phyloP scores from a whole-genome alignment of 1,140 invertebrate species.

The Copidosoma floridanum region DNA sequence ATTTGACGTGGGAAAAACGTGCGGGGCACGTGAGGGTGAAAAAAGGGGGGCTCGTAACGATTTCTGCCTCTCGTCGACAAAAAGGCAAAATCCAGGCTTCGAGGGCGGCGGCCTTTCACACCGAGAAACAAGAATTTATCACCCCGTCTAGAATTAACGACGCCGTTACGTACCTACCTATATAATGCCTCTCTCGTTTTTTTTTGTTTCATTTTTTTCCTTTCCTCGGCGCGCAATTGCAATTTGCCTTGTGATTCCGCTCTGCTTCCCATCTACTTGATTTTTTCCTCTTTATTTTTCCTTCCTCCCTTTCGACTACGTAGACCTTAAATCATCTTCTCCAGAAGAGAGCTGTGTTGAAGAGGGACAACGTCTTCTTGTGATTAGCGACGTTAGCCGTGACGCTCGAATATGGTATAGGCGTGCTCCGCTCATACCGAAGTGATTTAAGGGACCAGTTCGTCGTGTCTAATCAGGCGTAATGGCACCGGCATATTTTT shows the following conservation, averaged over 20 bases:
- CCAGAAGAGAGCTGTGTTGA: neutral
- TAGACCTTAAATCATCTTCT: constrained; percentile 3
- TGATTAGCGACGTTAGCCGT: too few relatives aligned
- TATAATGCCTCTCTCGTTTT: neutral
- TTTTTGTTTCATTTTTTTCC: neutral
- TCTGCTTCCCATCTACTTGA: too few relatives aligned
- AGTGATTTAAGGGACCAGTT: constrained; percentile 15
- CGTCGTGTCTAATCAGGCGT: constrained; percentile 4
- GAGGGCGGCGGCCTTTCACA: too few relatives aligned
- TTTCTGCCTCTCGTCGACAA: too few relatives aligned
- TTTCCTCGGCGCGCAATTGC: neutral
- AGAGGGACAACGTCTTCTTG: neutral
- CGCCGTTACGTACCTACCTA: neutral
- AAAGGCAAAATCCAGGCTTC: too few relatives aligned
- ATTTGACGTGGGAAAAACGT: too few relatives aligned
- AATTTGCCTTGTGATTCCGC: neutral
- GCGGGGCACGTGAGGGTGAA: too few relatives aligned
- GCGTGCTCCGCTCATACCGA: too few relatives aligned
- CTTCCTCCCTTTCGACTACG: neutral
- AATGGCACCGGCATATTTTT: constrained; percentile 5
- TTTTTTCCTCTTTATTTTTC: too few relatives aligned
- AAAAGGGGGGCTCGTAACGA: too few relatives aligned
- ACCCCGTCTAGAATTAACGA: constrained; percentile 1
- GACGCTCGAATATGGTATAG: too few relatives aligned
- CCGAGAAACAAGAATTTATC: constrained; percentile 8